Conservation (phyloP, 2,113 vertebrate species). For the Macheiramphus alcinus region DNA sequence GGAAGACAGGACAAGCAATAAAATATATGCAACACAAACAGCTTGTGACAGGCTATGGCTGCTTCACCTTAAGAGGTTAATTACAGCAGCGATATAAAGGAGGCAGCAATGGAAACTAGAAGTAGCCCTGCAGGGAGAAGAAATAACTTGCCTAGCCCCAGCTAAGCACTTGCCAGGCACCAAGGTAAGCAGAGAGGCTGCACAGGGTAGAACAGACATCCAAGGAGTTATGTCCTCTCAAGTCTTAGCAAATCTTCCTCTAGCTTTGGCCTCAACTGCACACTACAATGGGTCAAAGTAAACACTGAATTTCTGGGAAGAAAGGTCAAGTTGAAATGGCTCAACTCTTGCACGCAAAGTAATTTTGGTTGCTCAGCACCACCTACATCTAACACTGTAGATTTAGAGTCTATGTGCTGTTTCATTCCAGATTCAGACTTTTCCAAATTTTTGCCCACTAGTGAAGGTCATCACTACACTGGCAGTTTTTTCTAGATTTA, state of each 20-base stretch:
- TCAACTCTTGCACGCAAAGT: neutral
- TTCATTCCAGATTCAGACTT: neutral
- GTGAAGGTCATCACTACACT: neutral
- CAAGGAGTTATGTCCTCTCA: neutral
- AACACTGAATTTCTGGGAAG: neutral
- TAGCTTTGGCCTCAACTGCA: neutral
- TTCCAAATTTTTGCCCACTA: neutral
- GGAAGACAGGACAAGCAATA: neutral
- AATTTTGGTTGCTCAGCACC: neutral
- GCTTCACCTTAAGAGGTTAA: neutral
- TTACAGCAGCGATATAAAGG: neutral
- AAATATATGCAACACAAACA: neutral
- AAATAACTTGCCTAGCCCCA: neutral
- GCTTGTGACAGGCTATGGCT: neutral
- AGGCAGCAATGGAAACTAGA: neutral
- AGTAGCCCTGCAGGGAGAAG: neutral
- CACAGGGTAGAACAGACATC: neutral
- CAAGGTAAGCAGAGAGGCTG: neutral
- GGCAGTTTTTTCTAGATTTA: neutral
- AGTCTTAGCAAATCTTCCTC: neutral
- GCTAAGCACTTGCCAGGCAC: neutral
- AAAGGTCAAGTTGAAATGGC: neutral
- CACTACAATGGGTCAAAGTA: neutral
- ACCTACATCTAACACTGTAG: neutral
- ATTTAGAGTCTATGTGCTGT: neutral